Conservation (phyloP, 2,888 invertebrate species). For the Erebia epiphron region DNA sequence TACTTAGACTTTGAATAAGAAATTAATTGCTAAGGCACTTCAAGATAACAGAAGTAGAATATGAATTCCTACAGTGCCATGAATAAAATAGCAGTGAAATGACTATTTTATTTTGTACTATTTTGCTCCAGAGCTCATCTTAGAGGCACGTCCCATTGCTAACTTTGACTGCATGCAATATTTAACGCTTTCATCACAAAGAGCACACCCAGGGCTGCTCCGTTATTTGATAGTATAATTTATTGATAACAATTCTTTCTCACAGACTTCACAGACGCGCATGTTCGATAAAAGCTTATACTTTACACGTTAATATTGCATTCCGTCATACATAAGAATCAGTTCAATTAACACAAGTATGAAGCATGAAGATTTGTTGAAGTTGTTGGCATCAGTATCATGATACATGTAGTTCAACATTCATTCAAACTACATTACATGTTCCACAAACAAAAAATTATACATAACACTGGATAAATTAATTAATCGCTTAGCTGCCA, state of each 20-base stretch:
- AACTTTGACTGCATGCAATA: slow-evolving; percentile 82
- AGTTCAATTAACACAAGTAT: slow-evolving; percentile 61
- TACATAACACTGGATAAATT: slow-evolving; percentile 30
- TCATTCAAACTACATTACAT: slow-evolving; percentile 36
- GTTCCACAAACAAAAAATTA: slow-evolving; percentile 34
- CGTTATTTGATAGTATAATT: slow-evolving; percentile 55
- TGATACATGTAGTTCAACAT: slow-evolving; percentile 28
- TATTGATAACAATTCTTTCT: slow-evolving; percentile 64
- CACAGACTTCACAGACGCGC: slow-evolving; percentile 64
- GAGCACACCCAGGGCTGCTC: slow-evolving; percentile 69
- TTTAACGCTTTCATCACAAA: slow-evolving; percentile 75
- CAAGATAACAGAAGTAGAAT: slow-evolving; percentile 24
- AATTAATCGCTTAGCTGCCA: neutral
- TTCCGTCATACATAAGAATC: slow-evolving; percentile 73
- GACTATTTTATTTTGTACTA: slow-evolving; percentile 64
- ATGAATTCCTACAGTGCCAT: slow-evolving; percentile 44
- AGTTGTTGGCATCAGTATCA: slow-evolving; percentile 26
- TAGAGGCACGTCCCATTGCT: slow-evolving; percentile 79
- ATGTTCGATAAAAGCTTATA: slow-evolving; percentile 63
- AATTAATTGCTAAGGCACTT: neutral
- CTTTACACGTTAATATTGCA: slow-evolving; percentile 79
- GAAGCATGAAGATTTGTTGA: slow-evolving; percentile 58
- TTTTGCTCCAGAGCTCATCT: slow-evolving; percentile 70
- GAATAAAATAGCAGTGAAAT: slow-evolving; percentile 59
- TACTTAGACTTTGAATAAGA: neutral